Base-by-base conservation (phyloP, 2,888 invertebrate genomes). In the Amiota minor region DNA sequence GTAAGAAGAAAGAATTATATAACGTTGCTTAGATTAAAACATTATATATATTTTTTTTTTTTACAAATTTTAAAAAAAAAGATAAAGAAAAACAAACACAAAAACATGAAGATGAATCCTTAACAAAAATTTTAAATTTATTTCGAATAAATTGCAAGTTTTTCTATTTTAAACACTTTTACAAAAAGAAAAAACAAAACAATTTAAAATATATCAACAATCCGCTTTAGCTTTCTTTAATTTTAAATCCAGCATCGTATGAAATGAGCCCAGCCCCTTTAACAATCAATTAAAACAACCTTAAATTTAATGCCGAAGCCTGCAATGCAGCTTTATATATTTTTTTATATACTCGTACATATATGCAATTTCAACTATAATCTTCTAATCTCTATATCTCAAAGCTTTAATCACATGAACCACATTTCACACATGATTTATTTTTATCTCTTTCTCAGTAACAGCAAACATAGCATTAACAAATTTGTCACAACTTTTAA, bases 141-240 rank as follows among this genome's bases (percentile, higher is more conserved):
- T 53, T 53, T 16, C 59, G 23, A 59, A 59, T 20, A 16, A 59
- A 59, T 16, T 59, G 59, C 59, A 59, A 59, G 56, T 59, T 59
- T 59, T 20, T 18, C 16, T 9, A 16, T 56, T 56, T 56, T 56
- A 8, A 10, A 16, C 45, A 47, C 47, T 65, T 47, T 65, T 65
- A n/a, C 11, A 49, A 46, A 47, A 16, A 35, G 35, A 35, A 4
- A 35, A 4, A 35, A 35, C 4, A 35, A 35, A 35, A 35, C 6
- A 35, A 9, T 64, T 9, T 61, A 62, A 62, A 23, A 18, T 62
- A 45, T 46, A n/a, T 9, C 12, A 47, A 65, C 9, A 47, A 65
- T 47, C 45, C 47, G 67, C 67, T 68, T 68, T 35, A 68, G 67
- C 67, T 68, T 68, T 65, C 47, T 59, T 59, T 59, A n/a, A 10